A percentile compares a stretch with the other conserved stretches of the same genome.
Evolutionary conservation across 2,888 invertebrate species (phyloP).

Genomic region (Aleiodes testaceus): DNA sequence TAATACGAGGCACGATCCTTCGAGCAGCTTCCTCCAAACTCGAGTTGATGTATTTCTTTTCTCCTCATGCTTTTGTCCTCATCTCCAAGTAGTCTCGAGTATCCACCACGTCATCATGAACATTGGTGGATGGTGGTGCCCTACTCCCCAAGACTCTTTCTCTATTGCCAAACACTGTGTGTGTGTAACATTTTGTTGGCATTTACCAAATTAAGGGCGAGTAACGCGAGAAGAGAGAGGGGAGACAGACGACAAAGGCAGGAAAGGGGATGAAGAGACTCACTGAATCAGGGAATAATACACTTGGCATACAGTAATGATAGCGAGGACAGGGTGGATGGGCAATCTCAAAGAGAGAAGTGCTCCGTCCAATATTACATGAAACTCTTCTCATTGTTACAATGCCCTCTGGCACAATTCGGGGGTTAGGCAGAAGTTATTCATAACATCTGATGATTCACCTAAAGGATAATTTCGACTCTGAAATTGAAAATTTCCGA

Average conservation of each 20-base stretch:
- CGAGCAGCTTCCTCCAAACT: too few relatives aligned
- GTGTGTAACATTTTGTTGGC: constrained; percentile 65
- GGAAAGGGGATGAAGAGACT: constrained; percentile 34
- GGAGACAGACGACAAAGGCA: constrained; percentile 36
- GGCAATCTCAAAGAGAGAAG: constrained; percentile 46
- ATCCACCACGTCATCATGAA: constrained; percentile 34
- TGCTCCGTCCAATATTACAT: constrained; percentile 16
- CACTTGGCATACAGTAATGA: constrained; percentile 61
- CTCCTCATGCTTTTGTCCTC: neutral
- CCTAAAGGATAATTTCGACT: neutral
- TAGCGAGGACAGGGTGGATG: constrained; percentile 46
- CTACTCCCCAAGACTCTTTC: constrained; percentile 32
- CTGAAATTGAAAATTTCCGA: too few relatives aligned
- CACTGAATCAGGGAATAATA: constrained; percentile 67
- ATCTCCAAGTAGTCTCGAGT: constrained; percentile 40
- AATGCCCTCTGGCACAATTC: neutral
- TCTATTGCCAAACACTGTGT: constrained; percentile 49
- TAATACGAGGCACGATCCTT: too few relatives aligned
- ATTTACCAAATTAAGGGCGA: constrained; percentile 68
- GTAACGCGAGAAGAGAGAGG: constrained; percentile 34
- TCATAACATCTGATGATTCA: constrained; percentile 35
- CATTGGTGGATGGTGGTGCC: constrained; percentile 40
- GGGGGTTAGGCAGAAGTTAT: constrained; percentile 23
- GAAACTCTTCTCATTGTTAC: constrained; percentile 3
- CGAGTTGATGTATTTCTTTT: too few relatives aligned